phyloP scores from a whole-genome alignment of 2,113 vertebrate genomes.

The Deroptyus accipitrinus region DNA sequence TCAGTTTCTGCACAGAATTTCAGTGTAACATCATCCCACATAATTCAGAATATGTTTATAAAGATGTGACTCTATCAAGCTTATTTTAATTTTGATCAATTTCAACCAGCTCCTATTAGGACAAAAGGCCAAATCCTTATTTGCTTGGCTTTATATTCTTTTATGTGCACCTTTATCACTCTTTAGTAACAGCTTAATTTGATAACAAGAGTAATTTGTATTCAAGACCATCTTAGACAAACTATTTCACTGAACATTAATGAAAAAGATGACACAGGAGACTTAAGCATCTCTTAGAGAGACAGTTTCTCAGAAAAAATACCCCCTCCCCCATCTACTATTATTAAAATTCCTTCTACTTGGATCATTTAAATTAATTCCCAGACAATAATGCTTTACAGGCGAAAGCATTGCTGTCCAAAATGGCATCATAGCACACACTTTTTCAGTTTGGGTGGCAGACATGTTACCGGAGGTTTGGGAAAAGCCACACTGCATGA shows the following conservation, averaged over 20 bases:
- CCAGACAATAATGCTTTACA: slow-evolving; percentile 42
- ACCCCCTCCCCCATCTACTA: background rate
- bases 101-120: background rate
- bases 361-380: slow-evolving; percentile 26
- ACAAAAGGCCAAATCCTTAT: background rate
- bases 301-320: background rate
- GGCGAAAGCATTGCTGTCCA: background rate
- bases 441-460: slow-evolving; percentile 23
- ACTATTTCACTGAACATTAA: slow-evolving; percentile 33
- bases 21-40: background rate
- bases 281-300: background rate
- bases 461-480: background rate
- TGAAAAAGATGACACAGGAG: slow-evolving; percentile 20
- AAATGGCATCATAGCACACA: background rate
- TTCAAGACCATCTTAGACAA: background rate
- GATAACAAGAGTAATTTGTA: slow-evolving; percentile 17
- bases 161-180: background rate
- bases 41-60: background rate
- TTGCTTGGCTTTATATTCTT: background rate
- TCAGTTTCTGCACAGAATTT: background rate
- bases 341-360: slow-evolving; percentile 28
- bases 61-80: background rate
- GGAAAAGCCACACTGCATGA: background rate
- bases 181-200: slow-evolving; percentile 13
- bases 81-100: background rate